Evolutionary conservation across 2,888 invertebrate species (phyloP).

Genomic region (Ditylenchus weischeri): DNA sequence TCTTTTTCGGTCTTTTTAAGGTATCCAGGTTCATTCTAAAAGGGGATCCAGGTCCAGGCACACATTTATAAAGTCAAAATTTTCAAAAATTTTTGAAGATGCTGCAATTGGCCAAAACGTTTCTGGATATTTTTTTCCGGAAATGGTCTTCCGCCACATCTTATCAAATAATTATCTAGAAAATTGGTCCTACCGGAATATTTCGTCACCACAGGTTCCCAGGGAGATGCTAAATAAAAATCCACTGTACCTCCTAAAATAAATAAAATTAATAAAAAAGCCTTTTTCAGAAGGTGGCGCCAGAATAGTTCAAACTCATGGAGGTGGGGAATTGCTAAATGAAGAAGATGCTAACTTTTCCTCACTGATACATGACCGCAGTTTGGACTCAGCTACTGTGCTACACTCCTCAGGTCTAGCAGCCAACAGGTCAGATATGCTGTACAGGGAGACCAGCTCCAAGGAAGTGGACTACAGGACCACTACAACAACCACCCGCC

Average conservation of each 20-base stretch:
- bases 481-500: not conserved
- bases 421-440: conserved; percentile 6
- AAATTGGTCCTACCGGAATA: too few species aligned
- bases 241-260: conserved; percentile 11
- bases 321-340: conserved; percentile 36
- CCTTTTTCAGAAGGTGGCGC: conserved; percentile 49
- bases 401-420: conserved; percentile 12
- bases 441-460: conserved; percentile 6
- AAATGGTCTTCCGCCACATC: too few species aligned
- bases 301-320: conserved; percentile 54
- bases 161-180: too few species aligned
- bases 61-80: too few species aligned
- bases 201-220: too few species aligned
- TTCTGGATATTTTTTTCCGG: too few species aligned
- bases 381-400: conserved; percentile 25
- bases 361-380: conserved; percentile 29
- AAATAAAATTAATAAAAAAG: not conserved
- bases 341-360: not conserved
- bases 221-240: too few species aligned
- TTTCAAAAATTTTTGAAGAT: too few species aligned
- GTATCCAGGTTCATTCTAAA: too few species aligned
- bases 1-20: too few species aligned
- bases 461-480: conserved; percentile 13
- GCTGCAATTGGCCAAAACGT: too few species aligned
- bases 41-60: too few species aligned